phyloP scores from a whole-genome alignment of 2,113 vertebrate species.

The Syngnathus scovelli region DNA sequence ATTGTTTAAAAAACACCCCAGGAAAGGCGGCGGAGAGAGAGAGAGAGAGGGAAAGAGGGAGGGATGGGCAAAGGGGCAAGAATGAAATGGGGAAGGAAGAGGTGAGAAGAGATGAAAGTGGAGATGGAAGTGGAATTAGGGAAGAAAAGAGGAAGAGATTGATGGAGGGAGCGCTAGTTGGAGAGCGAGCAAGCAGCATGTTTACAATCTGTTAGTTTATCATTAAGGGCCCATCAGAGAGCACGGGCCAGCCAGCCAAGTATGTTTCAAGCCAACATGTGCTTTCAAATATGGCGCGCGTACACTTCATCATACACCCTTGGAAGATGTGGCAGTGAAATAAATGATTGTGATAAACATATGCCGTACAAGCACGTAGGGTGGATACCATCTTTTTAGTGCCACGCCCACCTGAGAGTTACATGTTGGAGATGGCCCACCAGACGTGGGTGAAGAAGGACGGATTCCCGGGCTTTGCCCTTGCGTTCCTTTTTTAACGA shows the following conservation, averaged over 20 bases:
- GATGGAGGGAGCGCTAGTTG: slow-evolving; percentile 1
- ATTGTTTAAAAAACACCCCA: slow-evolving; percentile 98
- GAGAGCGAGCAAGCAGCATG: slow-evolving; percentile 82
- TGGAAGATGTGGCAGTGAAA: slow-evolving; percentile 3
- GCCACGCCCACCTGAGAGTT: too few relatives aligned
- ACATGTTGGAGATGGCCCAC: too few relatives aligned
- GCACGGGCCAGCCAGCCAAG: slow-evolving; percentile 71
- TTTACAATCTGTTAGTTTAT: slow-evolving; percentile 99
- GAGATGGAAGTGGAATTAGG: slow-evolving; percentile 41
- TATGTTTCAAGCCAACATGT: slow-evolving; percentile 54
- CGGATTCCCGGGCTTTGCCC: slow-evolving; percentile 39
- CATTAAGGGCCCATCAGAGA: slow-evolving; percentile 97
- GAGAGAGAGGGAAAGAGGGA: slow-evolving; percentile 44
- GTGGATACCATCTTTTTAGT: not conserved
- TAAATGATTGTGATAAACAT: slow-evolving; percentile 11
- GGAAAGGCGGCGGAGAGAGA: slow-evolving; percentile 69
- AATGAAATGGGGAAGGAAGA: slow-evolving; percentile 44
- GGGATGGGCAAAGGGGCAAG: slow-evolving; percentile 34
- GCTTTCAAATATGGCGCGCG: slow-evolving; percentile 22
- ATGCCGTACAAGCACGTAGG: slow-evolving; percentile 2
- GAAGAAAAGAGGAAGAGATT: slow-evolving; percentile 60
- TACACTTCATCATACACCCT: slow-evolving; percentile 20
- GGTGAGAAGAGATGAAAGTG: slow-evolving; percentile 41
- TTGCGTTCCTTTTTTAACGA: slow-evolving; percentile 51
- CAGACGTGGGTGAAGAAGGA: too few relatives aligned